These are phyloP conservation scores for Desmodus rotundus DNA, from an alignment of 2,113 vertebrate genomes.

Conservation along the genomic window DNA sequence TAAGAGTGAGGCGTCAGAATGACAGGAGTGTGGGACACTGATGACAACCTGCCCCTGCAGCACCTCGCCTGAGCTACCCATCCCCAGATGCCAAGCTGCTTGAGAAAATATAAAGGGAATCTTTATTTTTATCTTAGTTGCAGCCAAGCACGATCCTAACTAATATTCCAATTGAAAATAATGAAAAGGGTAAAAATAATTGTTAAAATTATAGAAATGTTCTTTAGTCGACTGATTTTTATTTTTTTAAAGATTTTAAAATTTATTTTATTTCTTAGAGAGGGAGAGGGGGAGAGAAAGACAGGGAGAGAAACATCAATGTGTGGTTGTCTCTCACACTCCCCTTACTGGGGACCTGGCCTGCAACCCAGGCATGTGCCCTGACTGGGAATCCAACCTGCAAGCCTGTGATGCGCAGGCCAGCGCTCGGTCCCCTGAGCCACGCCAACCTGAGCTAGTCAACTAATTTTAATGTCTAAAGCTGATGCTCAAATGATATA, in stretches of 20 bases:
- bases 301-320: too few relatives aligned
- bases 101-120: background rate
- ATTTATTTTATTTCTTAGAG: too few relatives aligned
- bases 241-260: background rate
- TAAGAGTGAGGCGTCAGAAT: background rate
- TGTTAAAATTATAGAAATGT: background rate
- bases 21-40: background rate
- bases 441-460: background rate
- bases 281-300: too few relatives aligned
- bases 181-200: background rate
- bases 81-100: background rate
- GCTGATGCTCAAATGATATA: background rate
- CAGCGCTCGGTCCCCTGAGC: too few relatives aligned
- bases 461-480: background rate
- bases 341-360: too few relatives aligned
- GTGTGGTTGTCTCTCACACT: too few relatives aligned
- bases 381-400: too few relatives aligned
- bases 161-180: background rate
- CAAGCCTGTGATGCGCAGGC: too few relatives aligned
- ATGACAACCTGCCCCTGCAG: rapidly evolving
- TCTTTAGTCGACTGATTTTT: background rate
- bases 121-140: background rate
- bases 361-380: too few relatives aligned
- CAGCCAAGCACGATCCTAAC: background rate
- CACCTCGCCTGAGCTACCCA: background rate